A percentile compares a stretch with the other conserved stretches of the same genome.
Evolutionary conservation across 2,113 vertebrate genomes (phyloP).

Genomic region (Sus scrofa): DNA sequence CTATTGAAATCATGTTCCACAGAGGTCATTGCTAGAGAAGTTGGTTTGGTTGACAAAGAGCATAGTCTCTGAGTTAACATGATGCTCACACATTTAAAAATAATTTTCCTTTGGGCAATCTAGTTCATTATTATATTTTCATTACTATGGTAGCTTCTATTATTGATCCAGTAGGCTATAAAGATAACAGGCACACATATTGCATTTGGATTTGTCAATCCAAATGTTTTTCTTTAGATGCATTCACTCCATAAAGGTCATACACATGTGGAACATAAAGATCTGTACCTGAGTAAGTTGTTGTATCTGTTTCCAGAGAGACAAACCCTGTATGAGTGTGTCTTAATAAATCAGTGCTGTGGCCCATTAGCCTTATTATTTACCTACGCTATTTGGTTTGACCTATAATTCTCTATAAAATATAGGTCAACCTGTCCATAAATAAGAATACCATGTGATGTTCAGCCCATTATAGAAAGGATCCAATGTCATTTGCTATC

Average conservation of each 20-base stretch:
- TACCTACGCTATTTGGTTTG: neutral
- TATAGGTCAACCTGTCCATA: neutral
- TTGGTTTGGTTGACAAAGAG: neutral
- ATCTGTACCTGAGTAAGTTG: neutral
- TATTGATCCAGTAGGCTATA: neutral
- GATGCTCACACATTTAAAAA: neutral
- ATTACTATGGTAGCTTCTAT: neutral
- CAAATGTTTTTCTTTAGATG: neutral
- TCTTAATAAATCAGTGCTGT: neutral
- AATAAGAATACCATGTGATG: neutral
- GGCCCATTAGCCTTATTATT: neutral
- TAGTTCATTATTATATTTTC: neutral
- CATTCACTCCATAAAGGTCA: neutral
- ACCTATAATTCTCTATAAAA: neutral
- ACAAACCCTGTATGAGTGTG: neutral
- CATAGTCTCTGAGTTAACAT: neutral
- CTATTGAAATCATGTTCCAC: neutral
- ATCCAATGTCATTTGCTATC: neutral
- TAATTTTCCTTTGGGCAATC: neutral
- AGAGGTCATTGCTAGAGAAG: neutral
- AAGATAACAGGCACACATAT: neutral
- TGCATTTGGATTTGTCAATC: neutral
- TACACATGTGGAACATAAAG: neutral
- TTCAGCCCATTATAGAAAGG: neutral
- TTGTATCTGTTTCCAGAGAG: neutral